A percentile compares a stretch with the other conserved stretches of the same genome.
Evolutionary conservation across 2,888 invertebrate genomes (phyloP).

Genomic region (Pollenia griseotomentosa): DNA sequence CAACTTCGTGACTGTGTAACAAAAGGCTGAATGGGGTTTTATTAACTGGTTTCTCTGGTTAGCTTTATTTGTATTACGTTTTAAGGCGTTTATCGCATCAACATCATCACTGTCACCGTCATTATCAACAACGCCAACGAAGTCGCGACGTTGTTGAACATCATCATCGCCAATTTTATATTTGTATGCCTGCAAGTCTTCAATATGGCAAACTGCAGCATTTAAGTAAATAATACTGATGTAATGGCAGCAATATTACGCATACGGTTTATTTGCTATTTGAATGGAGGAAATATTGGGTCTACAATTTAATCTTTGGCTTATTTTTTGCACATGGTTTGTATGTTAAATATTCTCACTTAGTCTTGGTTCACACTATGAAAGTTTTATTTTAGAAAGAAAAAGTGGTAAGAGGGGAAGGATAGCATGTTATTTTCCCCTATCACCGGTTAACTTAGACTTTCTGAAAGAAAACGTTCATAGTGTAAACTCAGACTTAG

Average conservation of each 20-base stretch:
- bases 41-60: conserved; percentile 62
- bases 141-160: conserved; percentile 18
- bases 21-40: conserved; percentile 15
- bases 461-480: no score
- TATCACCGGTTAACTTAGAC: no score
- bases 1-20: conserved; percentile 21
- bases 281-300: no score
- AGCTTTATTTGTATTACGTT: conserved; percentile 36
- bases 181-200: conserved; percentile 33
- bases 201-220: conserved; percentile 1
- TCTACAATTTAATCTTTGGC: no score
- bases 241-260: conserved; percentile 13
- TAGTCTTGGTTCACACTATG: no score
- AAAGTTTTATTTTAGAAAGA: no score
- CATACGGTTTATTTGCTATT: neutral
- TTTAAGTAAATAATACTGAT: conserved; percentile 42
- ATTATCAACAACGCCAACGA: neutral
- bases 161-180: conserved; percentile 17
- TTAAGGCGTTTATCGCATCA: conserved; percentile 55
- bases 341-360: no score
- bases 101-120: neutral
- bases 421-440: no score
- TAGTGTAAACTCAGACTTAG: no score
- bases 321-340: no score
- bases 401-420: no score